Evolutionary conservation across 2,113 vertebrate genomes (phyloP), one percentile per base, ranked within the genome.

Genomic region (Dunckerocampus dactyliophorus): DNA sequence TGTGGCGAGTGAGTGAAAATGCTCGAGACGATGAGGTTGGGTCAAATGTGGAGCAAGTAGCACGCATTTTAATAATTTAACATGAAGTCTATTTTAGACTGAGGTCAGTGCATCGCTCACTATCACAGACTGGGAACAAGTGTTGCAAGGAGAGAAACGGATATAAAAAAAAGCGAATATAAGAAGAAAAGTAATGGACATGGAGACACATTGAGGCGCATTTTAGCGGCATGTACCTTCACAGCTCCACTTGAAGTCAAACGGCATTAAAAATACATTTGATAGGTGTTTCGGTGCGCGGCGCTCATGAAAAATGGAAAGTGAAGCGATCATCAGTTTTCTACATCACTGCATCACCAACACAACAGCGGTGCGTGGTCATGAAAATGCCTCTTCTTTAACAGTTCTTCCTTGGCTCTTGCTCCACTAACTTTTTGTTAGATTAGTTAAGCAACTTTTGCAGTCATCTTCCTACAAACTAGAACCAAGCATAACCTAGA

Each of bases 61-160:
- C 15, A 65, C 74, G 59, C 43, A 19, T 59, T 77, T 88, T 53
- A 90, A 89, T 88, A 84, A 89, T 90, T 87, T 34, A 89, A 69
- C 50, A 64, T 34, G 45, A 62, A 48, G 57, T 80, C 85, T 89
- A 89, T 89, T 91, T 86, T 52, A 69, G 79, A 62, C 62, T 57
- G 62, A n/a, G 37, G 74, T 50, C 19, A 14, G 47, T 67, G 49
- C 56, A 56, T 69, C 60, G 22, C 62, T 71, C 60, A 49, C 74
- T 63, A 77, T 81, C 50, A 62, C 47, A 48, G 19, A 67, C 45
- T 75, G 45, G 55, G 81, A 70, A 65, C 46, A 1, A 9, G 48
- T 52, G 49, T 59, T 15, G 17, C 1, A 12, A 70, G 58, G 68
- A 57, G 42, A 55, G 14, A 56, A 64, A 47, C 1, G 21, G 21